Conservation (phyloP, 2,888 invertebrate genomes). For the Chaetogeoica ovagalla region DNA sequence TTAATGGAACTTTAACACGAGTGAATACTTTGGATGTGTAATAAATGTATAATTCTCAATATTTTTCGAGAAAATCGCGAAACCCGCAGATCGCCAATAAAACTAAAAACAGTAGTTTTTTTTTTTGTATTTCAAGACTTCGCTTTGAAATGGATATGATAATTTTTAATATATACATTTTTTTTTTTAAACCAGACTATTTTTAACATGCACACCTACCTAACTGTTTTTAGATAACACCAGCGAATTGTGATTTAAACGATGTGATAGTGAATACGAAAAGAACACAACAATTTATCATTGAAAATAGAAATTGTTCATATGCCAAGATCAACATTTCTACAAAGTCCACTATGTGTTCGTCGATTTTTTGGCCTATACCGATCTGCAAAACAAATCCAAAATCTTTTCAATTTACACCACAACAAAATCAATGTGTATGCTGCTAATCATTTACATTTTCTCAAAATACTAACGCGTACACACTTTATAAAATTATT, state of each 20-base stretch:
- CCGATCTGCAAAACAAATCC: constrained; percentile 20
- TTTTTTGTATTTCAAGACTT: too few relatives aligned
- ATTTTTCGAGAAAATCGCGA: too few relatives aligned
- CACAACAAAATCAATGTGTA: constrained; percentile 26
- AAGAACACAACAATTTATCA: constrained; percentile 8
- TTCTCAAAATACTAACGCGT: not conserved
- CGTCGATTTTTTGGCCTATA: not conserved
- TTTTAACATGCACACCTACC: not conserved
- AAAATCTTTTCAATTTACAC: constrained; percentile 31
- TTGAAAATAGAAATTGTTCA: constrained; percentile 23
- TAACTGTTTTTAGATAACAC: constrained; percentile 11
- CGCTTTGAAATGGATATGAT: too few relatives aligned
- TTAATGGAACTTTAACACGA: too few relatives aligned
- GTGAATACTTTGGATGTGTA: too few relatives aligned
- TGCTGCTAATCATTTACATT: not conserved
- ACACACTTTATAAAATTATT: not conserved
- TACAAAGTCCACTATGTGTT: not conserved
- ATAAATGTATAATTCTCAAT: too few relatives aligned
- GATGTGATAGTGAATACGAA: constrained; percentile 22
- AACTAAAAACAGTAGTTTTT: too few relatives aligned
- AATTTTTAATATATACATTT: too few relatives aligned
- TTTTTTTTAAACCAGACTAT: not conserved
- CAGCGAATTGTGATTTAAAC: constrained; percentile 12
- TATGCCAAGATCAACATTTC: constrained; percentile 23
- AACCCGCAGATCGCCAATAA: too few relatives aligned